A percentile compares a stretch with the other conserved stretches of the same genome.
Evolutionary conservation across 1,140 invertebrate genomes (phyloP).

Genomic region (Papilio glaucus): DNA sequence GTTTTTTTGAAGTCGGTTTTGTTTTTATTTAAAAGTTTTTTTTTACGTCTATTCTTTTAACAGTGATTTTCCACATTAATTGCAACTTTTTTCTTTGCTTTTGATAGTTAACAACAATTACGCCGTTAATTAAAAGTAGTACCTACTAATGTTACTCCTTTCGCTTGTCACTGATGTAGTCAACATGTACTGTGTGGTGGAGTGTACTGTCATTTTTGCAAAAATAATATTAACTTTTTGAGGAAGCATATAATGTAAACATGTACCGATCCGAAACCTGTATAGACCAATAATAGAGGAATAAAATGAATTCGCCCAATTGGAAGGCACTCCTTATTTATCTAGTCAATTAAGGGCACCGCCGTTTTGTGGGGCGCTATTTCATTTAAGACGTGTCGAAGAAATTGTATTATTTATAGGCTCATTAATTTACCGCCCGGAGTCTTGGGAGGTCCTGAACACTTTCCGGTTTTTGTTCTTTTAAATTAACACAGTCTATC

Average conservation of each 20-base stretch:
- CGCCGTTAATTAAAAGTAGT: no score
- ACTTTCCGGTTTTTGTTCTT: not conserved
- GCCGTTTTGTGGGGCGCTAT: constrained; percentile 26
- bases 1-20: no score
- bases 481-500: not conserved
- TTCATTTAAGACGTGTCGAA: constrained; percentile 30
- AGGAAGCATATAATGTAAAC: not conserved
- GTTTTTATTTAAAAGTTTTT: no score
- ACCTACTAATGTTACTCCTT: no score
- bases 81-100: no score
- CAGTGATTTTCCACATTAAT: no score
- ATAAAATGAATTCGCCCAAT: not conserved
- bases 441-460: constrained; percentile 28
- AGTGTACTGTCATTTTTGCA: no score
- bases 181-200: no score
- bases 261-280: not conserved
- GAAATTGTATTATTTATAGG: constrained; percentile 34
- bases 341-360: constrained; percentile 31
- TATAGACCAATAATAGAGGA: not conserved
- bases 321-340: constrained; percentile 25
- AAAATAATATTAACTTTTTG: no score
- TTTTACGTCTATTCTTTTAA: no score
- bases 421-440: constrained; percentile 26
- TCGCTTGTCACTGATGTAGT: no score
- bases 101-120: no score